Evolutionary conservation across 2,888 invertebrate genomes (phyloP).

Genomic region (Eilema caniola): DNA sequence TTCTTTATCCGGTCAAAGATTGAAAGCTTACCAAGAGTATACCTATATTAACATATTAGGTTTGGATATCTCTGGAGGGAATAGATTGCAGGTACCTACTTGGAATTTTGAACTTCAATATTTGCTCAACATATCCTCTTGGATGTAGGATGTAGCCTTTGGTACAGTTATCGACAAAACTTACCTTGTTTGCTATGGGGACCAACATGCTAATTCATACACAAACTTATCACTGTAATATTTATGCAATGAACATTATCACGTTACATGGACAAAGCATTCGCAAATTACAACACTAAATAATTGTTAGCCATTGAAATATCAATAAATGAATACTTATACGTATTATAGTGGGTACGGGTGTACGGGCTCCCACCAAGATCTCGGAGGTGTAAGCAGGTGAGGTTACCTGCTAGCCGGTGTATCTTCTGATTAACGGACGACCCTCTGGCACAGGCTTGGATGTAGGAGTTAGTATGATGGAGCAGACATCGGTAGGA

Average conservation of each 20-base stretch:
- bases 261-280: too few species aligned
- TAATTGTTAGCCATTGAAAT: neutral
- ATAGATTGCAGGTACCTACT: neutral
- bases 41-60: conserved; percentile 1
- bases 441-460: too few species aligned
- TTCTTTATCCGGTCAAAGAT: conserved; percentile 12
- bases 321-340: too few species aligned
- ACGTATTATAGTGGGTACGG: too few species aligned
- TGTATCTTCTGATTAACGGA: too few species aligned
- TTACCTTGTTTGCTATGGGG: neutral
- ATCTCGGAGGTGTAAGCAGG: too few species aligned
- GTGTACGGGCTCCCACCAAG: too few species aligned
- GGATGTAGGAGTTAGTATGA: too few species aligned
- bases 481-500: too few species aligned
- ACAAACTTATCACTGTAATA: neutral
- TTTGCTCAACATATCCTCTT: neutral
- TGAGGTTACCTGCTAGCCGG: too few species aligned
- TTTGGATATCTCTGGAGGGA: neutral
- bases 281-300: neutral
- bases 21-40: conserved; percentile 7
- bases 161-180: neutral
- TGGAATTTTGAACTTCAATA: neutral
- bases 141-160: neutral
- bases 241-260: neutral
- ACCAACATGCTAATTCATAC: neutral